Base-by-base conservation (phyloP, 2,797 vertebrate species). In the Epinephelus awoara region DNA sequence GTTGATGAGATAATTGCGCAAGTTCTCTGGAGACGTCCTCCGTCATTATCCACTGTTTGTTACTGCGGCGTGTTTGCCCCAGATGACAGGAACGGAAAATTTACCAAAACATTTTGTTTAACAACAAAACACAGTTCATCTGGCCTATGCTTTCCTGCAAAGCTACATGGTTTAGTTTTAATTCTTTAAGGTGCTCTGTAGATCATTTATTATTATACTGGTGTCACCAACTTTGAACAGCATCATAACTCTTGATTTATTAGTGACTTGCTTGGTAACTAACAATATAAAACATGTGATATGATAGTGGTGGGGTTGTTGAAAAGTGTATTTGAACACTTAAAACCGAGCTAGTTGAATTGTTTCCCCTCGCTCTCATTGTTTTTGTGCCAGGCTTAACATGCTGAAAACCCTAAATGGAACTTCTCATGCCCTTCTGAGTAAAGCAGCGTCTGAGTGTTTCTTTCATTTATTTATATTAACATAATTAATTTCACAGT, bases 1-100 rank as follows among this genome's bases (percentile, higher is more conserved):
- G 78, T 79, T 83, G 82, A 83, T 79, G 83, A 89, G 85, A 85
- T 92, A 91, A 92, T 92, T 90, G 89, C 49, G 29, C 72, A 78
- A 66, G 77, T 83, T 67, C 88, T 85, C 87, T 23, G 15, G 86
- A 87, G 88, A 86, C 63, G 25, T 42, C 64, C 70, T 66, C 81
- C 71, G 58, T 87, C 87, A 84, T 84, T 88, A 88, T 66, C 71
- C 65, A 55, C 79, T 75, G 83, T 83, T 75, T 90, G 83, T 83
- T 82, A 65, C 51, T 42, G 67, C 69, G 68, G 77, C 27, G 21
- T 49, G 44, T 78, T 76, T 75, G 56, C 81, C 80, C 55, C 56
- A 63, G 80, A 85, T 79, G 75, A 85, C 79, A 58, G 62, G 21
- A 58, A 23, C 0, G 17, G 27, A n/a, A 46, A 59, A 77, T 50